phyloP scores from a whole-genome alignment of 2,797 vertebrate genomes.

The Petrocephalus schoutedeni region DNA sequence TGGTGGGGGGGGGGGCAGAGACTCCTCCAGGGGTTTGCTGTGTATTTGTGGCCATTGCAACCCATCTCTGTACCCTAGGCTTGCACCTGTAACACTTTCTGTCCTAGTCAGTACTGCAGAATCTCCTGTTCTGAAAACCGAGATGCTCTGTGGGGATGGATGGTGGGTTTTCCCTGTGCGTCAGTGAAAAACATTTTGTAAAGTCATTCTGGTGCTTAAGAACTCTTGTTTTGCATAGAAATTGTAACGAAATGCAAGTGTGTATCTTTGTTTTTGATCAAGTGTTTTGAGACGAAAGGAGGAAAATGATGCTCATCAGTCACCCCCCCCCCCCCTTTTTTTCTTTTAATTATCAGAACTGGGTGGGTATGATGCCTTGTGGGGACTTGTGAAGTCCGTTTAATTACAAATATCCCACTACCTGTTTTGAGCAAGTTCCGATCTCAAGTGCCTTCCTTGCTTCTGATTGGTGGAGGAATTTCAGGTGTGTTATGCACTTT shows the following conservation, averaged over 20 bases:
- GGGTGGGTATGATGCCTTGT: neutral
- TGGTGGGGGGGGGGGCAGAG: neutral
- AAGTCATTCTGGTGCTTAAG: neutral
- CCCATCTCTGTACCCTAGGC: neutral
- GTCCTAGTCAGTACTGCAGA: neutral
- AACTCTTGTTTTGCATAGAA: neutral
- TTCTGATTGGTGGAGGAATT: conserved; percentile 44
- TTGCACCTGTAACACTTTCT: neutral
- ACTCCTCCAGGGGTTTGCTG: neutral
- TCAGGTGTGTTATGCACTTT: conserved; percentile 32
- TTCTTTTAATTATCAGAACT: neutral
- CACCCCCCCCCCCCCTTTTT: neutral
- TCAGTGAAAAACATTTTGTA: neutral
- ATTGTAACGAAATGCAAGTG: neutral
- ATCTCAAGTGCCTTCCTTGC: conserved; percentile 21
- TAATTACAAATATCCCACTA: neutral
- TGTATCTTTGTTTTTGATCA: conserved; percentile 12
- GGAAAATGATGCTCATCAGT: neutral
- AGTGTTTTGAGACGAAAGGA: neutral
- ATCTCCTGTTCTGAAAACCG: neutral
- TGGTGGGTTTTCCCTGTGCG: neutral
- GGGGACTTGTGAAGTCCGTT: neutral
- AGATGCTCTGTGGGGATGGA: neutral
- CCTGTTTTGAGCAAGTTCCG: conserved; percentile 7
- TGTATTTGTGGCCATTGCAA: neutral